Evolutionary conservation across 2,797 vertebrate genomes (phyloP).

Genomic region (Chaunax sp.): DNA sequence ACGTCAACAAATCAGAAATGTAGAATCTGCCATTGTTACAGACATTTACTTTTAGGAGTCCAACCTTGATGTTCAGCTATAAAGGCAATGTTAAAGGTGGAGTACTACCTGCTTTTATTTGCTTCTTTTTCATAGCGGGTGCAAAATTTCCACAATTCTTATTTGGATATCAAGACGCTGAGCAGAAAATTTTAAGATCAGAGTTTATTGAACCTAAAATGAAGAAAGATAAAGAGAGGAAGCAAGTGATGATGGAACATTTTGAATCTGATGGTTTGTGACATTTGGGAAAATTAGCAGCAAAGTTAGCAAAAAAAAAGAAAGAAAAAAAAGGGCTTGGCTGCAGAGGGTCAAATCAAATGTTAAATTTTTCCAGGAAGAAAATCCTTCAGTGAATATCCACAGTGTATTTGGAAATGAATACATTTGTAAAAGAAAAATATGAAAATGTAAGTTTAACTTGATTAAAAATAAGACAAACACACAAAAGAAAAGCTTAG

Average conservation of each 20-base stretch:
- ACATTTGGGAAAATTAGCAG: constrained; percentile 7
- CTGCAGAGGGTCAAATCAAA: constrained; percentile 8
- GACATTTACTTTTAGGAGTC: neutral
- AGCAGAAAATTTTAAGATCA: neutral
- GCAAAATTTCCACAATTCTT: neutral
- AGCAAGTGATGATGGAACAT: neutral
- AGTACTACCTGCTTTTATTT: no score
- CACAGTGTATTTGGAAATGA: neutral
- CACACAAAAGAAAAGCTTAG: no score
- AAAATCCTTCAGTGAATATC: no score
- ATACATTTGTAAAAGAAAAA: no score
- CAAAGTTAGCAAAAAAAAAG: constrained; percentile 20
- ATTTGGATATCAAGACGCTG: neutral
- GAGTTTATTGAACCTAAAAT: constrained; percentile 4
- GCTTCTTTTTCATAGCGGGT: neutral
- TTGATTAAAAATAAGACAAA: no score
- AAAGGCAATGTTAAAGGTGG: neutral
- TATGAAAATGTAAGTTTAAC: no score
- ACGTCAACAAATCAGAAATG: neutral
- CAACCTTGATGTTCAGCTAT: neutral
- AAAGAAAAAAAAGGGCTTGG: no score
- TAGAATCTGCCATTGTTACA: neutral
- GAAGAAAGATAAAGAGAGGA: constrained; percentile 1
- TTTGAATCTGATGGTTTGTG: constrained; percentile 16
- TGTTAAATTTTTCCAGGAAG: no score